Evolutionary conservation across 1,140 invertebrate species (phyloP).

Genomic region (Sitodiplosis mosellana): DNA sequence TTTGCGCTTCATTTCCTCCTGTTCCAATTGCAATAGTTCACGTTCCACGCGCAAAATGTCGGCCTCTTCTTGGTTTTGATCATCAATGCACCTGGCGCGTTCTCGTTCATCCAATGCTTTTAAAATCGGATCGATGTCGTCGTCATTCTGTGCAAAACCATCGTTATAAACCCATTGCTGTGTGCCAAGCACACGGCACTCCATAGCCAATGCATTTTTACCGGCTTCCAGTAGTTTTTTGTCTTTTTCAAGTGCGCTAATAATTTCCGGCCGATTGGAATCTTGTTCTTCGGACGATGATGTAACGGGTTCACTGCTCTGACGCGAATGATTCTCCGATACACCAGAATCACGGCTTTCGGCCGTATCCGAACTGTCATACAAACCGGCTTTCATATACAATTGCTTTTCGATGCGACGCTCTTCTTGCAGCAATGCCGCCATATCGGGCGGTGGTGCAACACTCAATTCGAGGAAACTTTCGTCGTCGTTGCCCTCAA

Average conservation of each 20-base stretch:
- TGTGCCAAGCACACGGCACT: not conserved
- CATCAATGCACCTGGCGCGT: slow-evolving; percentile 32
- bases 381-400: slow-evolving; percentile 38
- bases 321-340: slow-evolving; percentile 50
- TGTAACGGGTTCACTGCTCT: slow-evolving; percentile 43
- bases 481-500: slow-evolving; percentile 52
- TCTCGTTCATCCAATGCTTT: slow-evolving; percentile 22
- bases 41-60: slow-evolving; percentile 57
- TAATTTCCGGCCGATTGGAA: slow-evolving; percentile 4
- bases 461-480: slow-evolving; percentile 43
- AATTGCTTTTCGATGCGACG: slow-evolving; percentile 54
- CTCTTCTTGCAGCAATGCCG: slow-evolving; percentile 56
- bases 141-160: not conserved
- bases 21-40: slow-evolving; percentile 52
- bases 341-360: slow-evolving; percentile 60
- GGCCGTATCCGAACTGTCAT: slow-evolving; percentile 28
- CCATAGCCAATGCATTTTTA: not conserved
- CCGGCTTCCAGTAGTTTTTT: no score
- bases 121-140: not conserved
- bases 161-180: not conserved
- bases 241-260: not conserved
- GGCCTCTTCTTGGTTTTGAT: slow-evolving; percentile 35
- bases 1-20: slow-evolving; percentile 55
- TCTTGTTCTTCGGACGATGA: slow-evolving; percentile 20
- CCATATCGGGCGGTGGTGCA: slow-evolving; percentile 60